Evolutionary conservation across 35 echinoderm and acorn worm genomes (phyloP), one percentile per base, ranked within the genome.

Genomic region (Apostichopus japonicus): DNA sequence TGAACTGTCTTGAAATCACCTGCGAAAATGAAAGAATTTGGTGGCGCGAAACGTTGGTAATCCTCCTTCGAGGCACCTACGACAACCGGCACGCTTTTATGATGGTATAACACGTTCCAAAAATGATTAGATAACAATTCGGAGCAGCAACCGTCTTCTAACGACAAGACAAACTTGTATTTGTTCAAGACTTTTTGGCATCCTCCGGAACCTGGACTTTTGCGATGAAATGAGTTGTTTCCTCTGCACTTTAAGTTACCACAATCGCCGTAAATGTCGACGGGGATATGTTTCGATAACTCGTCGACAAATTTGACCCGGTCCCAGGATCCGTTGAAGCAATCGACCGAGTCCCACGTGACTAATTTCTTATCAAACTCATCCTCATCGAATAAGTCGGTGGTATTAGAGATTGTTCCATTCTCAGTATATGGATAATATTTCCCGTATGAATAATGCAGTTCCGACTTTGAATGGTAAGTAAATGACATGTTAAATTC

Each of bases 11-110:
- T 3, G 44, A 87, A 87, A 14, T 87, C 86, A 10, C 86, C 86
- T 6, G 86, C 86, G 23, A 87, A 87, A 24, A 87, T 87, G 86
- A 87, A 87, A 19, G 86, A 87, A 24, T 87, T 87, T 63, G 86
- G 86, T 19, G 86, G 86, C 6, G 86, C 86, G 56, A 87, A 21
- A 1, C 63, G 54, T 51, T 87, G 7, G 16, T 87, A 87, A 8
- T 87, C 55, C 1, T 62, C 86, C 25, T 87, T 87, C 54, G 86
- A 87, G 54, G 86, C 6, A 33, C 86, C 86, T 7, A 87, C 86
- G 4, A 87, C 86, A 54, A 87, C 86, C 19, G 86, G 86, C 11
- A 87, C 15, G 14, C 22, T 61, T 4, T 71, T 19, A 27, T 87
- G 65, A 14, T 62, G 17, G 54, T 54, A 19, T 62, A 87, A 87